Conservation (phyloP, 2,113 vertebrate genomes). For the Myiopsitta monachus region DNA sequence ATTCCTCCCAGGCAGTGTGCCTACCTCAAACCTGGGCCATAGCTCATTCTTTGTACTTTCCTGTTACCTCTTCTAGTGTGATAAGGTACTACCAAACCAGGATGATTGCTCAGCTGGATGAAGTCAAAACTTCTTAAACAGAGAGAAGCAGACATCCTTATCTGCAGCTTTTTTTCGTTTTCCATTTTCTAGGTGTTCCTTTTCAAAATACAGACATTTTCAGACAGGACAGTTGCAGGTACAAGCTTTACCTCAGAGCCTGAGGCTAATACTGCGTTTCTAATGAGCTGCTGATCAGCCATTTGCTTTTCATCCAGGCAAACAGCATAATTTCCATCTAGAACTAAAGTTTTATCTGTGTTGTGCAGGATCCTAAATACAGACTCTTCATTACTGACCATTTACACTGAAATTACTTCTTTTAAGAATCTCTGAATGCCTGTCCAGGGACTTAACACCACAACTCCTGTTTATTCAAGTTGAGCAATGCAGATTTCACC, state of each 20-base stretch:
- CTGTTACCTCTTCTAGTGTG: neutral
- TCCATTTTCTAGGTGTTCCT: neutral
- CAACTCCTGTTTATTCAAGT: neutral
- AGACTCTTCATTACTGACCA: neutral
- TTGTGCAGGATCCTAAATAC: neutral
- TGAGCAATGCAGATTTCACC: neutral
- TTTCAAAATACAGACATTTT: neutral
- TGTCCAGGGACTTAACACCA: neutral
- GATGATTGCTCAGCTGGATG: neutral
- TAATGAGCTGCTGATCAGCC: neutral
- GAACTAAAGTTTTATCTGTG: neutral
- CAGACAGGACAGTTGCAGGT: neutral
- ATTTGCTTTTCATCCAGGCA: neutral
- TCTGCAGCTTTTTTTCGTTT: neutral
- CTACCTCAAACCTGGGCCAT: neutral
- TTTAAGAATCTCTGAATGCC: neutral
- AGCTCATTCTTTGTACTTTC: neutral
- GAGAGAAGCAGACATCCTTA: neutral
- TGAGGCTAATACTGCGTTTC: neutral
- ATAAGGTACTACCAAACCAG: neutral
- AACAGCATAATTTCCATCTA: neutral
- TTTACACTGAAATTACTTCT: neutral
- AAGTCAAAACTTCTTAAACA: neutral
- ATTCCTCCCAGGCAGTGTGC: neutral
- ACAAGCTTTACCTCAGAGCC: neutral